phyloP scores from a whole-genome alignment of 2,888 invertebrate genomes.

The Hydrotaea cyrtoneurina region DNA sequence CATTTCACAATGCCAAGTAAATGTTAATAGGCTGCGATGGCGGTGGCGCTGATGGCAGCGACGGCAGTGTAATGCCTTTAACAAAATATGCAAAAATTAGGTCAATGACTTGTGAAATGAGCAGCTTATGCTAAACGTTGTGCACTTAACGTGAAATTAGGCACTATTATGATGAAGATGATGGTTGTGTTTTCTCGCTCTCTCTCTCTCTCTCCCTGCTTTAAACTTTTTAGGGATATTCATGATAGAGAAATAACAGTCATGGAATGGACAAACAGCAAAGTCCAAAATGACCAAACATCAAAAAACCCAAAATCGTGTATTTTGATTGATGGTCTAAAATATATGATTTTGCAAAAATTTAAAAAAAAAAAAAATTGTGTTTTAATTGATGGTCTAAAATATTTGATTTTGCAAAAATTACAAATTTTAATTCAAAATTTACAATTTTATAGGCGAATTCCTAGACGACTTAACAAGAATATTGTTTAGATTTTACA shows the following conservation, averaged over 20 bases:
- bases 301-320: no score
- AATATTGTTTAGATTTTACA: no score
- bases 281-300: not conserved
- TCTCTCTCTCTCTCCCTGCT: not conserved
- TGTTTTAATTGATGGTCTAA: no score
- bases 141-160: slow-evolving; percentile 43
- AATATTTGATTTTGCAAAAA: no score
- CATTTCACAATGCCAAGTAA: not conserved
- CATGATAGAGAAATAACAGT: slow-evolving; percentile 13
- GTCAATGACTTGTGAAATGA: slow-evolving; percentile 55
- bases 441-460: no score
- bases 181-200: not conserved
- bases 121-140: slow-evolving; percentile 34
- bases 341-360: no score
- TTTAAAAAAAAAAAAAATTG: no score
- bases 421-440: no score
- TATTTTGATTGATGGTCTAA: no score
- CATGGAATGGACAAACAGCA: not conserved
- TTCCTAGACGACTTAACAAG: no score
- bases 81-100: slow-evolving; percentile 46
- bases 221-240: not conserved
- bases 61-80: not conserved
- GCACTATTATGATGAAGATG: not conserved
- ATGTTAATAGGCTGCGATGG: not conserved
- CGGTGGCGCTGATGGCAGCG: not conserved